These are phyloP conservation scores for Laspeyria flexula DNA, from an alignment of 2,888 invertebrate species.

Conservation along the genomic window DNA sequence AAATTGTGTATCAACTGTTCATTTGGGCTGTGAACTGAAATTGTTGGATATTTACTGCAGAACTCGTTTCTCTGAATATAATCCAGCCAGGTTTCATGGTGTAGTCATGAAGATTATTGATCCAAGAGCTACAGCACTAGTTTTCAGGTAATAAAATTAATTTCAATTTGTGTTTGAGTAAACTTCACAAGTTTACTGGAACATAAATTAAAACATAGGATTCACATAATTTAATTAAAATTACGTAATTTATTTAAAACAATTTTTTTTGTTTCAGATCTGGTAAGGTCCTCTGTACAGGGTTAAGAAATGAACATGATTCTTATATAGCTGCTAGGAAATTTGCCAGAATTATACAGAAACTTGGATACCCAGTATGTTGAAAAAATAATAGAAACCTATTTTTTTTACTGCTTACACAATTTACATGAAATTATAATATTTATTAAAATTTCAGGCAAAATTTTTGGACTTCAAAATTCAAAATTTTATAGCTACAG, in stretches of 20 bases:
- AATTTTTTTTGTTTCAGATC: slow-evolving; percentile 86
- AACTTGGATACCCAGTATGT: slow-evolving; percentile 91
- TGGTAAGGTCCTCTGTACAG: slow-evolving; percentile 94
- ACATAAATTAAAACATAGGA: no score
- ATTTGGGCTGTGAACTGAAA: slow-evolving; percentile 90
- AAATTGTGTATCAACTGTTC: slow-evolving; percentile 93
- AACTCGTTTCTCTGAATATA: slow-evolving; percentile 93
- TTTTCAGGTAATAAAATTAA: slow-evolving; percentile 74
- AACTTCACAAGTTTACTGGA: no score
- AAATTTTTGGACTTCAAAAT: slow-evolving; percentile 92
- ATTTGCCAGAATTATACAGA: slow-evolving; percentile 93
- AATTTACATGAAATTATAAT: not conserved
- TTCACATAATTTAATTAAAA: no score
- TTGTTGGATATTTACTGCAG: slow-evolving; percentile 91
- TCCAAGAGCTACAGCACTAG: slow-evolving; percentile 90
- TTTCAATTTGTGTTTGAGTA: no score
- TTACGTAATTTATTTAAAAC: no score
- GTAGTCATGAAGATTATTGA: slow-evolving; percentile 93
- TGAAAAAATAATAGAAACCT: not conserved
- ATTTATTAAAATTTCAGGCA: slow-evolving; percentile 75
- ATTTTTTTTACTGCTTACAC: not conserved
- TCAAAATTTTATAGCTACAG: slow-evolving; percentile 92
- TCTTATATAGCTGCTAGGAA: slow-evolving; percentile 92
- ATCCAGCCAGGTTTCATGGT: slow-evolving; percentile 93
- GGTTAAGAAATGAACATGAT: slow-evolving; percentile 91